These are phyloP conservation scores for Azorinus chamasolen DNA, from an alignment of 2,888 invertebrate genomes.

Conservation along the genomic window DNA sequence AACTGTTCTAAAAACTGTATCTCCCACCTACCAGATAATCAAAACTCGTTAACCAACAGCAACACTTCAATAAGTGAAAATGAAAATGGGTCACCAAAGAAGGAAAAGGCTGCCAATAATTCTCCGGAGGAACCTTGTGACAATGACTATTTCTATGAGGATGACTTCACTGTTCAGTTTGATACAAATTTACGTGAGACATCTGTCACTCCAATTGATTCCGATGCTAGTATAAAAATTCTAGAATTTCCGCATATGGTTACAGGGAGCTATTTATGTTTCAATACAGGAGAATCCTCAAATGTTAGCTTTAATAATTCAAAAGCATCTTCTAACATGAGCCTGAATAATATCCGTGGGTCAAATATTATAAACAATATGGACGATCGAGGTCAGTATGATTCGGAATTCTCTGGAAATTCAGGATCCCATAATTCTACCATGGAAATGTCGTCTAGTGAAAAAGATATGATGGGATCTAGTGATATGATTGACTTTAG, in stretches of 20 bases:
- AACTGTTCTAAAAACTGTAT: constrained; percentile 54
- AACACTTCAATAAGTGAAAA: constrained; percentile 52
- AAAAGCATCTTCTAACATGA: constrained; percentile 66
- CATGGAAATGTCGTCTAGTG: constrained; percentile 81
- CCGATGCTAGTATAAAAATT: constrained; percentile 62
- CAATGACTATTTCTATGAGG: constrained; percentile 86
- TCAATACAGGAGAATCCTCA: constrained; percentile 58
- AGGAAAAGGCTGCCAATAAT: constrained; percentile 40
- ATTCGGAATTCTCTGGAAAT: constrained; percentile 80
- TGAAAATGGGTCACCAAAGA: constrained; percentile 52
- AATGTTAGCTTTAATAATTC: constrained; percentile 67
- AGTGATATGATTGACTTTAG: constrained; percentile 82
- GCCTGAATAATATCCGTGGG: constrained; percentile 52
- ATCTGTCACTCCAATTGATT: constrained; percentile 66
- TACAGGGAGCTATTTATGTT: constrained; percentile 74
- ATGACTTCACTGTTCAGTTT: constrained; percentile 83
- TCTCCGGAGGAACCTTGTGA: constrained; percentile 81
- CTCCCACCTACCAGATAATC: constrained; percentile 37
- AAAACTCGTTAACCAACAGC: constrained; percentile 48
- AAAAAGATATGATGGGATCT: constrained; percentile 82
- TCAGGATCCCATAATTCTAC: constrained; percentile 78
- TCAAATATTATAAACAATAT: constrained; percentile 30
- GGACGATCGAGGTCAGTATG: constrained; percentile 65
- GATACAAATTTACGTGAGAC: constrained; percentile 80
- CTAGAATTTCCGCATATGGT: constrained; percentile 74